These are phyloP conservation scores for Hydropsyche tenuis DNA, from an alignment of 1,140 invertebrate genomes.

Conservation along the genomic window DNA sequence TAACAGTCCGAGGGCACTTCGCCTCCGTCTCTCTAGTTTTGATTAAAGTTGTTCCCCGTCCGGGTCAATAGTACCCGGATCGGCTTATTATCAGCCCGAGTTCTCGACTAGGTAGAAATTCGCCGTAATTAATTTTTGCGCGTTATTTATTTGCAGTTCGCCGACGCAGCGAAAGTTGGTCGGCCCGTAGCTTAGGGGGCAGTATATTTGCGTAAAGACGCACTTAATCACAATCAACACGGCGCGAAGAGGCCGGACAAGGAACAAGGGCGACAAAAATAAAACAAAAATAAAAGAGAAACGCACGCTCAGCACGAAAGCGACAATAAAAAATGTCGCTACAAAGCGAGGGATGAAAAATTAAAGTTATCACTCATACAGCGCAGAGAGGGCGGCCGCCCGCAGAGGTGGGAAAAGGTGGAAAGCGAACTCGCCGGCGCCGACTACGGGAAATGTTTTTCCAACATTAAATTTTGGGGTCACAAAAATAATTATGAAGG, in stretches of 20 bases:
- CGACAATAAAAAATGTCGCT: constrained; percentile 26
- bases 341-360: constrained; percentile 27
- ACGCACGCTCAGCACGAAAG: background rate
- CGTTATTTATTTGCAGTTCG: constrained; percentile 17
- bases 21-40: too few species aligned
- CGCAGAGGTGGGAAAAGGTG: background rate
- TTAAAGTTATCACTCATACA: constrained; percentile 32
- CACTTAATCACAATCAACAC: constrained; percentile 33
- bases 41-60: background rate
- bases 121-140: constrained; percentile 17
- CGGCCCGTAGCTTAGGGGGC: background rate
- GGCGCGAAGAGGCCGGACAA: constrained; percentile 22
- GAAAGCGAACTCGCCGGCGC: background rate
- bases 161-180: background rate
- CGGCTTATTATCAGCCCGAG: background rate
- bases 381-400: background rate
- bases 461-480: constrained; percentile 32
- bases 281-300: background rate
- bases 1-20: background rate
- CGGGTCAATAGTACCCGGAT: background rate
- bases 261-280: constrained; percentile 4
- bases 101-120: too few species aligned
- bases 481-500: constrained; percentile 36
- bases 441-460: constrained; percentile 21
- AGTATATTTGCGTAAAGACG: constrained; percentile 29